Percentiles rank a stretch among this genome's conserved stretches.
These are phyloP conservation scores for Archaeoteleia sp. DNA, from an alignment of 2,888 invertebrate species.

Conservation along the genomic window DNA sequence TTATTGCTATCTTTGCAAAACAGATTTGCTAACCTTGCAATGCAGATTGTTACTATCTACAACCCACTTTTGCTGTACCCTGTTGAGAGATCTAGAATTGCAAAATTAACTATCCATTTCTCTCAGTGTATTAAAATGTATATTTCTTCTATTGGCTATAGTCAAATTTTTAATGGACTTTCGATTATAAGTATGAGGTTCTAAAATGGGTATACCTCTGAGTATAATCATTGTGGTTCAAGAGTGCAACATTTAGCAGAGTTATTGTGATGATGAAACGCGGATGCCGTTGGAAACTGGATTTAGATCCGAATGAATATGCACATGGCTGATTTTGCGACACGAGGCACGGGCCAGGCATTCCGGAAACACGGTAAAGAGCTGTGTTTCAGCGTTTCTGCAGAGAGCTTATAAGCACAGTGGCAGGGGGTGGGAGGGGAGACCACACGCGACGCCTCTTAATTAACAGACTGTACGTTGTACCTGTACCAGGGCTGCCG, in stretches of 20 bases:
- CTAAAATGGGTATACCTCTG: too few relatives aligned
- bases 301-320: conserved; percentile 44
- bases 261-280: conserved; percentile 40
- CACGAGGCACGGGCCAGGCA: conserved; percentile 37
- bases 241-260: conserved; percentile 22
- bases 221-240: conserved; percentile 38
- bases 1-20: too few relatives aligned
- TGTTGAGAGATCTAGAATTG: too few relatives aligned
- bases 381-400: conserved; percentile 29
- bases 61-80: too few relatives aligned
- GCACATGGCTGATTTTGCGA: conserved; percentile 49
- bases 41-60: too few relatives aligned
- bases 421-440: conserved; percentile 26
- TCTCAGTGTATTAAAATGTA: too few relatives aligned
- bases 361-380: conserved; percentile 37
- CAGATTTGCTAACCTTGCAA: too few relatives aligned
- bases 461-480: conserved; percentile 64
- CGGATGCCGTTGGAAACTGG: conserved; percentile 39
- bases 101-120: too few relatives aligned
- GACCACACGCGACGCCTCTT: conserved; percentile 69
- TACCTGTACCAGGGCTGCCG: conserved; percentile 54
- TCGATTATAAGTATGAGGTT: too few relatives aligned
- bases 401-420: conserved; percentile 8
- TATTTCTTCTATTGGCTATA: too few relatives aligned
- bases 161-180: too few relatives aligned